Evolutionary conservation across 2,888 invertebrate genomes (phyloP), one percentile per base, ranked within the genome.

Genomic region (Aromia moschata): DNA sequence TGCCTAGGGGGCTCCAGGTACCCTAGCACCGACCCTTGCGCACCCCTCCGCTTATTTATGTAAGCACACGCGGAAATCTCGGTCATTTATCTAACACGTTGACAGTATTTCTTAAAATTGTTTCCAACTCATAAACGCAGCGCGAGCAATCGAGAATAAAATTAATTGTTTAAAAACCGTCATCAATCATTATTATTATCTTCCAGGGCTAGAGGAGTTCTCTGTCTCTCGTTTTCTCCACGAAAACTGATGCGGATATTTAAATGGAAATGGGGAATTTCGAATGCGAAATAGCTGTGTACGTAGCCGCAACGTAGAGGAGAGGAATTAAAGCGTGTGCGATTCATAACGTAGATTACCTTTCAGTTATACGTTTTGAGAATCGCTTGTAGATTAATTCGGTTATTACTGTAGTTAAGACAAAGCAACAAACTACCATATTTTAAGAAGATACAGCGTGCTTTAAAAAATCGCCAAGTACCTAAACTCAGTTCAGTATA

Each of bases 31-130:
- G n/a, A n/a, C n/a, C n/a, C n/a, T n/a, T n/a, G n/a, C n/a, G n/a
- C n/a, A n/a, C n/a, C 56, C 70, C 71, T 70, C 70, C 69, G 67
- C 75, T 74, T 77, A 75, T 76, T 78, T 77, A 76, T 77, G 76
- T 76, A 77, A 75, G 74, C 76, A 76, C 76, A 74, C 76, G 75
- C 69, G 72, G 71, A 71, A 73, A 71, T 71, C 68, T 70, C 67
- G 66, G 69, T 72, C 72, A 72, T 74, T 72, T 72, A 72, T 74
- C 73, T 72, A 65, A 65, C 69, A 71, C 70, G 74, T 70, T 76
- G 76, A 76, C 77, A 76, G 74, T 72, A 70, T 68, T 67, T 58
- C 64, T 68, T 63, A 63, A 70, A 67, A 70, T 69, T 71, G 68
- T 73, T 74, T 74, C 71, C 73, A 70, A 72, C 64, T 71, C 70